Evolutionary conservation across 2,113 vertebrate species (phyloP).

Genomic region (Beaufortia kweichowensis): DNA sequence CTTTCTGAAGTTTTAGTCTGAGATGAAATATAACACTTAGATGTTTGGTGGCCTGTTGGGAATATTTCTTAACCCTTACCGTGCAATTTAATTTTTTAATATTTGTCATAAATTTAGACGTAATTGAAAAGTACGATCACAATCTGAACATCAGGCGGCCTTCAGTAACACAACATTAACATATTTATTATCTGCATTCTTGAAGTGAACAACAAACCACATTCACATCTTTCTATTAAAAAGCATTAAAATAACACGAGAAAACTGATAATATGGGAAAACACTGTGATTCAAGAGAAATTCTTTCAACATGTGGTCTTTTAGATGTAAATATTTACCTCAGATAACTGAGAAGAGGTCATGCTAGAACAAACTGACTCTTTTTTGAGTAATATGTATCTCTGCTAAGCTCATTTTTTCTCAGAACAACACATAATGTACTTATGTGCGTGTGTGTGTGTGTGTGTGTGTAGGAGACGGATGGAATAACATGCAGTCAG

Average conservation of each 20-base stretch:
- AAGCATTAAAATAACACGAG: slow-evolving; percentile 1
- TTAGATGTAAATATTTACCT: slow-evolving; percentile 32
- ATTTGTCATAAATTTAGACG: background rate
- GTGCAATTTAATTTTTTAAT: background rate
- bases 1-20: no score
- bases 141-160: background rate
- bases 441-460: background rate
- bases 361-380: slow-evolving; percentile 15
- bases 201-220: background rate
- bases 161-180: background rate
- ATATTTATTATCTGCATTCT: background rate
- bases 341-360: slow-evolving; percentile 18
- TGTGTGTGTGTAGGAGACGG: background rate
- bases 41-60: no score
- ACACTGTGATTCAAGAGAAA: background rate
- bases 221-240: slow-evolving; percentile 22
- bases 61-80: no score
- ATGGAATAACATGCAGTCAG: no score
- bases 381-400: background rate
- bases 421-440: background rate
- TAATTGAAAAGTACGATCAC: background rate
- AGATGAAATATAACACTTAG: no score
- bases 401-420: background rate
- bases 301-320: background rate
- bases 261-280: slow-evolving; percentile 31